phyloP scores from a whole-genome alignment of 1,140 invertebrate genomes.

The Tetragnatha versicolor region DNA sequence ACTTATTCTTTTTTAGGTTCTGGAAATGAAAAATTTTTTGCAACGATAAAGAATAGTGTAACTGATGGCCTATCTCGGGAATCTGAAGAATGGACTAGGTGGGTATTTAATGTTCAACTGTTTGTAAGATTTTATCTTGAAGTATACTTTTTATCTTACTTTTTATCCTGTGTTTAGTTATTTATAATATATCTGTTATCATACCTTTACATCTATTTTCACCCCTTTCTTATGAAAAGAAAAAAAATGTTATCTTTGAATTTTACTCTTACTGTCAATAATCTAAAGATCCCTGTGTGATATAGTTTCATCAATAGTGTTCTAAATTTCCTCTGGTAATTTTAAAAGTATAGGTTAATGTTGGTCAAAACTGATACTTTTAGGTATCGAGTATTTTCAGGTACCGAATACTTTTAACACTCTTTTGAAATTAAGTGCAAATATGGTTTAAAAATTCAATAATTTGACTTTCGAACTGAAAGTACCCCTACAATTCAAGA shows the following conservation, averaged over 20 bases:
- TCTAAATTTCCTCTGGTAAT: no score
- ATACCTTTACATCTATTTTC: not conserved
- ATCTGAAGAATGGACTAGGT: conserved; percentile 81
- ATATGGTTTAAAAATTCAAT: no score
- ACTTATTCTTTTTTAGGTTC: conserved; percentile 72
- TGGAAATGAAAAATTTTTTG: conserved; percentile 86
- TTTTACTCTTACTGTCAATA: not conserved
- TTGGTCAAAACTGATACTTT: no score
- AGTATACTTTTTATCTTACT: not conserved
- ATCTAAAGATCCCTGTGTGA: no score
- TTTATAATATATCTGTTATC: not conserved
- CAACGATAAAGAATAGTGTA: conserved; percentile 78
- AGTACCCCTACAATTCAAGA: no score
- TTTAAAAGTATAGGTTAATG: no score
- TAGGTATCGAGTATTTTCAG: no score
- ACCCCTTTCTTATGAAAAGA: not conserved
- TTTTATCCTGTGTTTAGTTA: not conserved
- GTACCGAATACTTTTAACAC: no score
- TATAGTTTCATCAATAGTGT: no score
- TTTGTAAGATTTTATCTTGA: not conserved
- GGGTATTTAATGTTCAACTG: not conserved
- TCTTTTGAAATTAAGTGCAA: no score
- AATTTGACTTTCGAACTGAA: no score
- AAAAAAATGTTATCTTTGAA: not conserved
- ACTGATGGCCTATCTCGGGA: conserved; percentile 82